These are phyloP conservation scores for Antrozous pallidus DNA, from an alignment of 2,797 vertebrate species.

Conservation along the genomic window DNA sequence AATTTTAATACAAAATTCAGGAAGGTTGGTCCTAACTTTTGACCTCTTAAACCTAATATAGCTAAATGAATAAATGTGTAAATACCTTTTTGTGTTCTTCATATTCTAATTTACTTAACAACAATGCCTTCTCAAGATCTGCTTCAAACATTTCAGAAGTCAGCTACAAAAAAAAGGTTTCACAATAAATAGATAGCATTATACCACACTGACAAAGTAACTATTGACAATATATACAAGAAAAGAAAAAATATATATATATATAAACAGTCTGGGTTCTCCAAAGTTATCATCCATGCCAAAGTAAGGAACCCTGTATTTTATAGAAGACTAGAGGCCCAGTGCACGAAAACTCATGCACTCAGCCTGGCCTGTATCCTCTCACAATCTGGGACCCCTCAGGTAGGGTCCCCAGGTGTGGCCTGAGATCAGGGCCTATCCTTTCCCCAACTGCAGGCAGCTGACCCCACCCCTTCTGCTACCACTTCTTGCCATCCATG, in stretches of 20 bases:
- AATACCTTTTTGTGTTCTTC: conserved; percentile 92
- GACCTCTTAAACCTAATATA: neutral
- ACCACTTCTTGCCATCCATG: too few species aligned
- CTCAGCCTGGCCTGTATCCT: too few species aligned
- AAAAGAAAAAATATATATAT: conserved; percentile 10
- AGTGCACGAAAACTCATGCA: too few species aligned
- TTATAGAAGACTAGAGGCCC: neutral
- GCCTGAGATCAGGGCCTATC: too few species aligned
- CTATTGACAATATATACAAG: neutral
- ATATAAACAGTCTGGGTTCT: conserved; percentile 31
- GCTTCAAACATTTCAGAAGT: conserved; percentile 95
- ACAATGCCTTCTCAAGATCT: conserved; percentile 94
- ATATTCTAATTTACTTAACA: conserved; percentile 94
- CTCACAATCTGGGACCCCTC: too few species aligned
- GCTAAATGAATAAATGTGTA: conserved; percentile 50
- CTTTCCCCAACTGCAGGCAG: too few species aligned
- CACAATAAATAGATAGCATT: conserved; percentile 31
- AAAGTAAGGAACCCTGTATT: neutral
- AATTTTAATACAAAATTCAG: conserved; percentile 34
- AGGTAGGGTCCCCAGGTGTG: too few species aligned
- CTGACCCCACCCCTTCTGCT: too few species aligned
- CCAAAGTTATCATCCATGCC: neutral
- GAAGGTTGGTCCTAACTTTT: neutral
- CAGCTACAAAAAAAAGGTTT: conserved; percentile 82
- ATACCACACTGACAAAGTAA: neutral